phyloP scores from a whole-genome alignment of 2,888 invertebrate species.

The Tachina fera region DNA sequence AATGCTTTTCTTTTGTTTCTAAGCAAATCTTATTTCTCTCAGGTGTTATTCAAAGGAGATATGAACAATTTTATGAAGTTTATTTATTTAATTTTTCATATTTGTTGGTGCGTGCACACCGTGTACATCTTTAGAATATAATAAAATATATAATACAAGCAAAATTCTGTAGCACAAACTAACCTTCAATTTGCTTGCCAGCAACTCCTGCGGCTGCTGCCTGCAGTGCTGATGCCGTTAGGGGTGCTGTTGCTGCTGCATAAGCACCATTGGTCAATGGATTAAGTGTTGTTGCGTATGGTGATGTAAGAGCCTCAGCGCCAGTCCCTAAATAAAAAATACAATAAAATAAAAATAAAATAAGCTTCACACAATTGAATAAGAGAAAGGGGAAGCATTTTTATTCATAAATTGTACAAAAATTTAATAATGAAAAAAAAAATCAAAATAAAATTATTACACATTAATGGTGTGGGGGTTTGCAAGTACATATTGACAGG shows the following conservation, averaged over 20 bases:
- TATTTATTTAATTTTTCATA: background rate
- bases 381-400: slow-evolving; percentile 30
- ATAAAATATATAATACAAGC: background rate
- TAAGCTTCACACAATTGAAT: slow-evolving; percentile 2
- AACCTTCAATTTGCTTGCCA: slow-evolving; percentile 96
- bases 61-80: background rate
- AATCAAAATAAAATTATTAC: background rate
- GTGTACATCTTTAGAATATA: background rate
- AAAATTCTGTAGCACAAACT: slow-evolving; percentile 68
- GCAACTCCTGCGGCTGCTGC: slow-evolving; percentile 91
- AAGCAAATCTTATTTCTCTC: background rate
- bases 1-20: background rate
- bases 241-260: slow-evolving; percentile 84
- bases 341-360: slow-evolving; percentile 25
- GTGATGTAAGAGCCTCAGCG: slow-evolving; percentile 85
- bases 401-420: slow-evolving; percentile 57
- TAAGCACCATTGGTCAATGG: slow-evolving; percentile 82
- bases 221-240: slow-evolving; percentile 86
- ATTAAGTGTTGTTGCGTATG: slow-evolving; percentile 84
- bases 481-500: background rate
- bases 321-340: slow-evolving; percentile 84
- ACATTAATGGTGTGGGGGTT: background rate
- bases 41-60: background rate
- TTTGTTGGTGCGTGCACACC: no score
- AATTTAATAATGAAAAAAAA: slow-evolving; percentile 1